Conservation (phyloP, 2,797 vertebrate species). For the Lateolabrax maculatus region DNA sequence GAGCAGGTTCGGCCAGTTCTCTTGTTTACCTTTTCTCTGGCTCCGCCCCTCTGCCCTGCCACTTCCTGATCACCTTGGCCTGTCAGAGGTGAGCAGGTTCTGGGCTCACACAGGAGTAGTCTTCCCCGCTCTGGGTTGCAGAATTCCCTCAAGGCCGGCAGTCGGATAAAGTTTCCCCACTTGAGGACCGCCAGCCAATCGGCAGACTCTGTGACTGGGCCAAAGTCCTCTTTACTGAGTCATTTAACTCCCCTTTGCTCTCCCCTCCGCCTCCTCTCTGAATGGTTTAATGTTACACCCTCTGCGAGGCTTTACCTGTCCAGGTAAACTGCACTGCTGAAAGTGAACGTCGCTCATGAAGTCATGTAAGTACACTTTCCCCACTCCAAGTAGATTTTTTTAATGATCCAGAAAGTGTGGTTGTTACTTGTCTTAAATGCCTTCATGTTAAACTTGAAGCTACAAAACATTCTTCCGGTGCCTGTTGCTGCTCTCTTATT, state of each 20-base stretch:
- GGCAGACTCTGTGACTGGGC: slow-evolving; percentile 41
- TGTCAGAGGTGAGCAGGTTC: slow-evolving; percentile 66
- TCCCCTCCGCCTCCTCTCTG: slow-evolving; percentile 49
- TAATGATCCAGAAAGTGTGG: neutral
- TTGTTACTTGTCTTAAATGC: neutral
- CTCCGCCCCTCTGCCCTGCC: slow-evolving; percentile 68
- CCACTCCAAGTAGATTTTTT: neutral
- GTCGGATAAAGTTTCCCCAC: slow-evolving; percentile 60
- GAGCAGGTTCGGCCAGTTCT: slow-evolving; percentile 83
- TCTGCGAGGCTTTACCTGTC: slow-evolving; percentile 76
- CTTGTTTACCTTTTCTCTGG: slow-evolving; percentile 76
- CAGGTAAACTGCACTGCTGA: slow-evolving; percentile 72
- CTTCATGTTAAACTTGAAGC: neutral
- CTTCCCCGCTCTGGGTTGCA: slow-evolving; percentile 18
- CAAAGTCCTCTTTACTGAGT: slow-evolving; percentile 77
- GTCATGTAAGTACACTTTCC: slow-evolving; percentile 67
- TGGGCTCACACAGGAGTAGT: slow-evolving; percentile 45
- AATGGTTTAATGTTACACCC: slow-evolving; percentile 76
- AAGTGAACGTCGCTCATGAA: slow-evolving; percentile 54
- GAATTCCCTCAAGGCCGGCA: slow-evolving; percentile 46
- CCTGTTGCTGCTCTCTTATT: slow-evolving; percentile 7
- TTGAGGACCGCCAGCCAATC: slow-evolving; percentile 49
- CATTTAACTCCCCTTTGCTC: slow-evolving; percentile 57
- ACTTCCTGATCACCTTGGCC: slow-evolving; percentile 84
- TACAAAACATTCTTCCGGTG: neutral